A percentile compares a stretch with the other conserved stretches of the same genome.
Conservation (phyloP, 37 sponge, comb jelly and placozoan species). For the Halisarca cf. caerulea region DNA sequence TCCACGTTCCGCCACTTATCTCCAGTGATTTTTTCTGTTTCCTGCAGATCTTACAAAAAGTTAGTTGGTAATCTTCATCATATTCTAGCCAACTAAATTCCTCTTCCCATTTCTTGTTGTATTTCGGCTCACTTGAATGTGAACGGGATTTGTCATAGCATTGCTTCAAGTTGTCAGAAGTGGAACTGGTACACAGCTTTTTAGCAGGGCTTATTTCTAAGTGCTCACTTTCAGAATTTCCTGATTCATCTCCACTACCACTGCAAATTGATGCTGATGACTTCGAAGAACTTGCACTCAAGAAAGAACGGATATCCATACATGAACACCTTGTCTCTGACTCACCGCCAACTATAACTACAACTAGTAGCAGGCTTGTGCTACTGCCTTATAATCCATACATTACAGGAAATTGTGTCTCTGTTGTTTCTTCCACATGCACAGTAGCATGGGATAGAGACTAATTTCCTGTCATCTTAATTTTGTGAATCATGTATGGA, state of each 20-base stretch:
- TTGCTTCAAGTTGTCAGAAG: too few species aligned
- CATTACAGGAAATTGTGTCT: too few species aligned
- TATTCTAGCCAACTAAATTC: slow-evolving; percentile 39
- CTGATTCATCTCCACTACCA: neutral
- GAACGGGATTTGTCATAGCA: too few species aligned
- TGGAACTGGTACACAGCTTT: slow-evolving; percentile 7
- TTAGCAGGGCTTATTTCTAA: neutral
- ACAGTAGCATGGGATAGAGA: too few species aligned
- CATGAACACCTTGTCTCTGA: too few species aligned
- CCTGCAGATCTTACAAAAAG: slow-evolving; percentile 27
- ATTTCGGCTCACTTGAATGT: neutral
- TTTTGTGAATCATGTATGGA: too few species aligned
- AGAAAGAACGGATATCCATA: slow-evolving; percentile 24
- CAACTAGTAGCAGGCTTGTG: too few species aligned
- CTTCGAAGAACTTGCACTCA: neutral
- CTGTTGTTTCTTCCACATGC: too few species aligned
- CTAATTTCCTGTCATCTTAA: too few species aligned
- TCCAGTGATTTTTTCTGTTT: neutral
- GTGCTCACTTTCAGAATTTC: neutral
- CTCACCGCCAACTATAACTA: too few species aligned
- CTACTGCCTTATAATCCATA: too few species aligned
- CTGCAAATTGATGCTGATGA: neutral
- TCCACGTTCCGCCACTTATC: slow-evolving; percentile 29
- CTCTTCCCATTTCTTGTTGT: slow-evolving; percentile 27
- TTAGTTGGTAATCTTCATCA: slow-evolving; percentile 37